Base-by-base conservation (phyloP, 92 coral and sea anemone genomes). In the Ricordea florida region DNA sequence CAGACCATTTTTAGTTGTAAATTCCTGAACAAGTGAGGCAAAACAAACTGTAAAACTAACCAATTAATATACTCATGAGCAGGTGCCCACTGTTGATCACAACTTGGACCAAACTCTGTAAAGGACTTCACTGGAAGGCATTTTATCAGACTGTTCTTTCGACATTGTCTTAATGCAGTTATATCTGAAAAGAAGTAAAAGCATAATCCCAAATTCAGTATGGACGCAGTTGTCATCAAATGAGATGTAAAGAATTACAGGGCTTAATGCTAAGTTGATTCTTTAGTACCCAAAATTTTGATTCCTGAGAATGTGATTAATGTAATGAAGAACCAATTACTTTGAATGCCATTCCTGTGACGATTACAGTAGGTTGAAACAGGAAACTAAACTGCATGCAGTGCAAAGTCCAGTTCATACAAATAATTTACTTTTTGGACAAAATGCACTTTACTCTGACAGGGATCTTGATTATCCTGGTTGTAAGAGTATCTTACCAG, bases 41-140 rank as follows among this genome's bases (percentile, higher is more conserved):
- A 50, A 28, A 28, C 7, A 24, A 14, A 10, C 5, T 23, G 3
- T 20, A 17, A 10, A 38, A 62, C 98, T 73, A 66, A 94, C 98
- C 98, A 91, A 63, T 83, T 91, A 57, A 94, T 85, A 25, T 78
- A 94, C 53, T 94, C 98, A 29, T 74, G 87, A 5, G 90, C 97
- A 6, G 97, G 83, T 23, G 62, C 56, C 91, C 97, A 85, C 41
- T 72, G 81, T 0, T 86, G 26, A 34, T 85, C 60, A 8, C 58
- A 66, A 28, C 35, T 60, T 11, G 83, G 78, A 23, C 90, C 90
- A 51, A 85, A 74, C 62, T 93, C 96, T 36, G 73, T 56, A 30
- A 80, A 67, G 10, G 93, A 87, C 72, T 73, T 82, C 0, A 91
- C 73, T 15, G 69, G 43, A 66, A 94, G 66, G 44, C 90, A 61